Percentiles rank a stretch among this genome's conserved stretches.
These are phyloP conservation scores for Tetragnatha versicolor DNA, from an alignment of 1,140 invertebrate genomes.

Conservation along the genomic window DNA sequence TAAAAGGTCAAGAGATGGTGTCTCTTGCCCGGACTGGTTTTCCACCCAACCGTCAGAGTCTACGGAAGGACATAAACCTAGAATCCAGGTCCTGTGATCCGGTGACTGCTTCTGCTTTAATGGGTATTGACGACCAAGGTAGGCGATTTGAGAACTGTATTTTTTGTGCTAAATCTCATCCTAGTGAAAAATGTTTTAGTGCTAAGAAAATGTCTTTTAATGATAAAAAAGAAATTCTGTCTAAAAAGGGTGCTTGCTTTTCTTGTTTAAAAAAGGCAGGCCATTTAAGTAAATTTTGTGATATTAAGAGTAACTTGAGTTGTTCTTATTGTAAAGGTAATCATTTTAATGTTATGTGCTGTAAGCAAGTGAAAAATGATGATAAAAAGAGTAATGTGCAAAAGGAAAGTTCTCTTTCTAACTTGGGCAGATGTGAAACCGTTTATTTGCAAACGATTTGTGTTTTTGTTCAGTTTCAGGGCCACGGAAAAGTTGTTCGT, in stretches of 20 bases:
- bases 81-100: background rate
- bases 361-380: background rate
- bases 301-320: background rate
- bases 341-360: too few relatives aligned
- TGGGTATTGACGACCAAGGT: background rate
- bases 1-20: slow-evolving; percentile 4
- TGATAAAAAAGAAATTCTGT: background rate
- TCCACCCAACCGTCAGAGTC: background rate
- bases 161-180: background rate
- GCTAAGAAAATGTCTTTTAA: slow-evolving; percentile 3
- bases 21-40: background rate
- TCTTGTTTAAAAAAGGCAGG: background rate
- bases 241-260: slow-evolving; percentile 1
- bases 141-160: background rate
- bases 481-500: background rate
- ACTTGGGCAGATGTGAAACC: background rate
- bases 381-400: background rate
- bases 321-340: background rate
- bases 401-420: slow-evolving; percentile 6
- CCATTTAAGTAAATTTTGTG: slow-evolving; percentile 2
- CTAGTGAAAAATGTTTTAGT: slow-evolving; percentile 1
- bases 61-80: background rate
- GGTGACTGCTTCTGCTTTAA: background rate
- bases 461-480: background rate
- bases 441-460: background rate